Conservation (phyloP, 2,113 vertebrate genomes). For the Otis tarda region DNA sequence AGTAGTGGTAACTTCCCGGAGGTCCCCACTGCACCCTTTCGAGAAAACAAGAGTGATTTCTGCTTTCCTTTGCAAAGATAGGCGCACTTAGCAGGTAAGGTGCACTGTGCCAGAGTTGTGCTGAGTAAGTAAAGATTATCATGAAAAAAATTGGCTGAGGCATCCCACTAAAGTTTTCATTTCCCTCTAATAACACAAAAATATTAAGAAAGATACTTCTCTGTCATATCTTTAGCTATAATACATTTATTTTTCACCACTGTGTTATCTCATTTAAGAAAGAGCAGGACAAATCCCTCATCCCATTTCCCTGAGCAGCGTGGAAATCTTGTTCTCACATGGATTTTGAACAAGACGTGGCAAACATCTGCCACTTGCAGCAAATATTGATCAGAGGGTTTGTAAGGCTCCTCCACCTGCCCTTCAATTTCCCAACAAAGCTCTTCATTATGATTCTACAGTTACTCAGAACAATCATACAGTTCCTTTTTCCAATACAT, state of each 20-base stretch:
- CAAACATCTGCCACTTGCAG: neutral
- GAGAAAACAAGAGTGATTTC: neutral
- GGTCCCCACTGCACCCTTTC: neutral
- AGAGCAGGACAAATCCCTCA: neutral
- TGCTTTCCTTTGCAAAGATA: neutral
- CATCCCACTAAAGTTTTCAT: neutral
- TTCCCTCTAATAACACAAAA: neutral
- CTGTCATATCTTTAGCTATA: neutral
- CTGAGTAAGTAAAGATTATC: neutral
- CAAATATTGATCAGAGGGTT: neutral
- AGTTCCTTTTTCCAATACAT: neutral
- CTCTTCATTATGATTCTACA: slow-evolving; percentile 10
- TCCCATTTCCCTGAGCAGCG: neutral
- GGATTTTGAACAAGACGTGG: neutral
- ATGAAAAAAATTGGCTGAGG: neutral
- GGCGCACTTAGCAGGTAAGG: neutral
- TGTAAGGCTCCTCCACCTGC: neutral
- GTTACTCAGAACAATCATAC: neutral
- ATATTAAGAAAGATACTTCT: neutral
- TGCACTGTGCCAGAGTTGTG: neutral
- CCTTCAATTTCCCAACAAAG: slow-evolving; percentile 23
- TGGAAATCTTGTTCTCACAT: neutral
- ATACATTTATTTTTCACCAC: neutral
- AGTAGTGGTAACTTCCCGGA: neutral
- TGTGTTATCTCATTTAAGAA: neutral